Percentiles rank a stretch among this genome's conserved stretches.
These are phyloP conservation scores for Drosophila lowei DNA, from an alignment of 1,140 invertebrate species.

Conservation along the genomic window DNA sequence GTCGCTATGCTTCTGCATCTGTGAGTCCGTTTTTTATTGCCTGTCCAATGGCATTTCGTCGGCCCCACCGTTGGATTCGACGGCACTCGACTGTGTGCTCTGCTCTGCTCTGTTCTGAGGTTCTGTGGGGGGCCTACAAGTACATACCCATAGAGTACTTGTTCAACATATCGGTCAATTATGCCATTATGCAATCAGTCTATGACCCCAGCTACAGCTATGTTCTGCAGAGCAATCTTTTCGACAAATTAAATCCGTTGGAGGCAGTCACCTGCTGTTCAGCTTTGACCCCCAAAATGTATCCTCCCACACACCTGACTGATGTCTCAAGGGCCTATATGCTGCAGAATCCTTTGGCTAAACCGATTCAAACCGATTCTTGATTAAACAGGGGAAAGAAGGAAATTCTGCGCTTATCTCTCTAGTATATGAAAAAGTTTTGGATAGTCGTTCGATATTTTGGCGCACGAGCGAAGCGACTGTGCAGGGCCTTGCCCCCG, in stretches of 20 bases:
- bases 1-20: conserved; percentile 28
- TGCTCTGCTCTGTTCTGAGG: conserved; percentile 26
- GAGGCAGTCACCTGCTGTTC: too few relatives aligned
- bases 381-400: too few relatives aligned
- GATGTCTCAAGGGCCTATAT: too few relatives aligned
- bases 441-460: too few relatives aligned
- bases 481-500: too few relatives aligned
- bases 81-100: conserved; percentile 23
- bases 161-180: conserved; percentile 72
- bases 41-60: conserved; percentile 33
- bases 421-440: too few relatives aligned
- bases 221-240: conserved; percentile 26
- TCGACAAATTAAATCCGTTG: conserved; percentile 4
- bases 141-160: conserved; percentile 30
- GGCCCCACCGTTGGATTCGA: conserved; percentile 9
- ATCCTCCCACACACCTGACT: too few relatives aligned
- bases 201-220: conserved; percentile 26
- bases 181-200: conserved; percentile 74
- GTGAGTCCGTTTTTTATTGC: conserved; percentile 50
- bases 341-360: too few relatives aligned
- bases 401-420: too few relatives aligned
- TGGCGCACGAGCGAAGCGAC: too few relatives aligned
- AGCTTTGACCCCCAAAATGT: background rate
- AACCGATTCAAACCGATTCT: too few relatives aligned
- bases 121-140: conserved; percentile 44